phyloP scores from a whole-genome alignment of 1,140 invertebrate genomes.

The Drosophila persimilis region DNA sequence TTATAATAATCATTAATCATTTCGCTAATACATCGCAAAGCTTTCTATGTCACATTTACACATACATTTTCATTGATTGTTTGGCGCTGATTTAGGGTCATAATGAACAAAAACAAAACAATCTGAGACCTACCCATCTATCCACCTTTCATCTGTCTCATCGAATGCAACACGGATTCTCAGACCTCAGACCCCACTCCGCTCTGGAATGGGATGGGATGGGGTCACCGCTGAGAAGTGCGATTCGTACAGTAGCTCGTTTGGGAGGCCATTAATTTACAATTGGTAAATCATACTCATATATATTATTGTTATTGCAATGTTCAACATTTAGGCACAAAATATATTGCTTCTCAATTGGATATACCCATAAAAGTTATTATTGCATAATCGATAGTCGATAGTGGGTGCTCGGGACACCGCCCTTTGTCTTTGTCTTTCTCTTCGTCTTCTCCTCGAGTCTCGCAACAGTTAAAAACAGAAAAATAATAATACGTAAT shows the following conservation, averaged over 20 bases:
- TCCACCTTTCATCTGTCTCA: constrained; percentile 3
- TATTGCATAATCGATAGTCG: constrained; percentile 55
- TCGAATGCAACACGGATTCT: constrained; percentile 61
- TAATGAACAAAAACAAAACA: too few species aligned
- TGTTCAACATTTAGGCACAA: constrained; percentile 82
- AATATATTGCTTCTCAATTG: constrained; percentile 76
- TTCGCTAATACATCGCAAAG: constrained; percentile 36
- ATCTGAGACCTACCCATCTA: constrained; percentile 1
- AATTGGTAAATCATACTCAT: constrained; percentile 53
- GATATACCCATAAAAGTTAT: constrained; percentile 25
- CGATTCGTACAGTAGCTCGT: constrained; percentile 45
- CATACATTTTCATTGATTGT: constrained; percentile 39
- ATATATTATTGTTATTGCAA: constrained; percentile 70
- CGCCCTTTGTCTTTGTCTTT: constrained; percentile 25
- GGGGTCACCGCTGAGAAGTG: constrained; percentile 47
- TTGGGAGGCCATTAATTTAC: constrained; percentile 30
- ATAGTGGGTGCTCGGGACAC: constrained; percentile 9
- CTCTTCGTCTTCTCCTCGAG: neutral
- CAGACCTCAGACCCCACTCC: constrained; percentile 9
- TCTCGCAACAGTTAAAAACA: constrained; percentile 34
- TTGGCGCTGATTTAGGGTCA: constrained; percentile 9
- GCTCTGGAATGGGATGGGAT: too few species aligned
- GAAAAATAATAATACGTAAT: constrained; percentile 61
- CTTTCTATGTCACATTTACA: constrained; percentile 36
- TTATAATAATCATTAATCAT: constrained; percentile 29